Evolutionary conservation across 2,888 invertebrate genomes (phyloP).

Genomic region (Orthosia gothica): DNA sequence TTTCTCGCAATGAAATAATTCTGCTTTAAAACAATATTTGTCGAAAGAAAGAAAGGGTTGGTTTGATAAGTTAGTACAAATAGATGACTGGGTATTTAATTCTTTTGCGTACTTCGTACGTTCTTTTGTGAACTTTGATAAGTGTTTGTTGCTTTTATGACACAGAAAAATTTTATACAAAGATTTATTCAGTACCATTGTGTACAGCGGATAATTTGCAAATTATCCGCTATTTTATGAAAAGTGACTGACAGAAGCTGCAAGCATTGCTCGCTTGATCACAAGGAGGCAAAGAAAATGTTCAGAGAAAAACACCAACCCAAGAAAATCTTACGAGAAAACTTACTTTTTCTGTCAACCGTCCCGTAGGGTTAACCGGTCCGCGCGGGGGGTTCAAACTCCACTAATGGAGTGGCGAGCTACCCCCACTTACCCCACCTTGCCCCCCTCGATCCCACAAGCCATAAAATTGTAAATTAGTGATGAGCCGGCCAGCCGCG

Average conservation of each 20-base stretch:
- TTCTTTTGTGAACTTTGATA: no score
- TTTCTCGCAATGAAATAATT: neutral
- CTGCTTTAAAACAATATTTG: neutral
- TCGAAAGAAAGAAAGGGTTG: neutral
- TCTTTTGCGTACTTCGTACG: no score
- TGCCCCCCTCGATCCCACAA: conserved; percentile 83
- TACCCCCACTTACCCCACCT: conserved; percentile 70
- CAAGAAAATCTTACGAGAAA: conserved; percentile 24
- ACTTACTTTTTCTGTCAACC: conserved; percentile 74
- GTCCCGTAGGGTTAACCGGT: conserved; percentile 83
- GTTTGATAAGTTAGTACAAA: neutral
- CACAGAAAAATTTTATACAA: no score
- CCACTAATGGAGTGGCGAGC: conserved; percentile 86
- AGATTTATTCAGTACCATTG: no score
- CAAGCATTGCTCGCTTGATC: neutral
- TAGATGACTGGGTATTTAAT: no score
- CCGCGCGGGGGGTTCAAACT: conserved; percentile 79
- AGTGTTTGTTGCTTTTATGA: no score
- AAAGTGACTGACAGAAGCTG: neutral
- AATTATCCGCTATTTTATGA: neutral
- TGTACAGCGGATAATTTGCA: no score
- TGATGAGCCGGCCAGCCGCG: conserved; percentile 88
- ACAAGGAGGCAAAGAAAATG: neutral
- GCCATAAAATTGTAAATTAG: conserved; percentile 92
- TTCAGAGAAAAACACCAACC: neutral